These are phyloP conservation scores for Gerris buenoi DNA, from an alignment of 1,140 invertebrate species.

Conservation along the genomic window DNA sequence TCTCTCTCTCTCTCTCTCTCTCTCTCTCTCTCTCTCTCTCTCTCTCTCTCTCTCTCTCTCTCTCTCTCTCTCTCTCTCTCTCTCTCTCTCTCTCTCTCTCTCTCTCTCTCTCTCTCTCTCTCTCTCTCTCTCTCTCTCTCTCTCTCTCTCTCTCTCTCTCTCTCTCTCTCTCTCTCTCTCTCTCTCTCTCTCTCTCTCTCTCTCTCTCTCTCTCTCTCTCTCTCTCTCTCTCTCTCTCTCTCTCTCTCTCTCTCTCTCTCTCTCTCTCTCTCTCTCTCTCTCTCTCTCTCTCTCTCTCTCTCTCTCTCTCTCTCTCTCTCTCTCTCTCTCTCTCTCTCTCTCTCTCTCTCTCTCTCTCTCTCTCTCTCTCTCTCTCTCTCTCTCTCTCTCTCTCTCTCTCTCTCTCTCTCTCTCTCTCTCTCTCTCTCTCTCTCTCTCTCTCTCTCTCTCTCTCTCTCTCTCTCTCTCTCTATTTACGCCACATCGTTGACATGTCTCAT, in stretches of 20 bases:
- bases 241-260: neutral
- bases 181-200: neutral
- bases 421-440: conserved; percentile 2
- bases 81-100: conserved; percentile 8
- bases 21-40: no score
- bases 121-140: conserved; percentile 8
- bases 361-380: conserved; percentile 1
- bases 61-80: conserved; percentile 7
- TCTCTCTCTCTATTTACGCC: no score
- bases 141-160: neutral
- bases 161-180: neutral
- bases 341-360: neutral
- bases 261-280: conserved; percentile 1
- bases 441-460: conserved; percentile 1
- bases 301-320: conserved; percentile 4
- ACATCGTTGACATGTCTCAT: neutral
- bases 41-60: no score
- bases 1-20: no score
- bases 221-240: conserved; percentile 1
- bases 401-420: conserved; percentile 1
- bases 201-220: conserved; percentile 7
- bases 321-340: neutral
- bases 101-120: conserved; percentile 9
- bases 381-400: neutral
- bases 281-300: conserved; percentile 3